Evolutionary conservation across 2,113 vertebrate species (phyloP), one percentile per base, ranked within the genome.

Genomic region (Phyllostomus hastatus): DNA sequence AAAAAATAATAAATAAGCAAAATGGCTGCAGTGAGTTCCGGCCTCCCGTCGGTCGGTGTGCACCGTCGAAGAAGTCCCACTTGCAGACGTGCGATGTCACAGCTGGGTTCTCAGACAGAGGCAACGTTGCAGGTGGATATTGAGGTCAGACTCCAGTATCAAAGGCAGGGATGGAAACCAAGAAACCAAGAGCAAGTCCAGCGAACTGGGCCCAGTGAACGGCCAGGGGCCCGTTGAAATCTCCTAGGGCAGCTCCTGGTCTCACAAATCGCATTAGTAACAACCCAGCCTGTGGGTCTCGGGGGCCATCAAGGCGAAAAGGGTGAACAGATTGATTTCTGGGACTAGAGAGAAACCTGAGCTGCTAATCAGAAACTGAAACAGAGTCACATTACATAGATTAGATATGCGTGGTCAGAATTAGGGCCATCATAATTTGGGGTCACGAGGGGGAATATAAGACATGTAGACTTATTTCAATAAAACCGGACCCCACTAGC

Each of bases 401-500:
- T 82, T 59, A 50, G 48, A 67, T 73, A 67, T 43, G 0, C 20
- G 38, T 20, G 26, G 10, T 64, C 46, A 92, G 54, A 92, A 93
- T 89, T 67, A 52, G 70, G 31, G 38, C 61, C 46, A 89, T 57
- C 81, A 70, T 48, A 85, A 88, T 84, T 69, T 79, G 66, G 38
- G 38, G 9, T 59, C 43, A 24, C 52, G 35, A 90, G 43, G 17
- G 43, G 85, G 16, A 43, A 43, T 20, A 31, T 86, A 84, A 84
- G 38, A 28, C 69, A 91, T 14, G 4, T 31, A 90, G 38, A 75
- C 31, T 92, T 54, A 88, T 82, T 73, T 38, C 41, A 84, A 14
- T 85, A 86, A 94, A 96, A 88, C 17, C 46, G 43, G 35, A 59
- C n/a, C n/a, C 48, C 57, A 94, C n/a, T 57, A 90, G 48, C 28